phyloP scores from a whole-genome alignment of 2,888 invertebrate species.

The Orgyia antiqua region DNA sequence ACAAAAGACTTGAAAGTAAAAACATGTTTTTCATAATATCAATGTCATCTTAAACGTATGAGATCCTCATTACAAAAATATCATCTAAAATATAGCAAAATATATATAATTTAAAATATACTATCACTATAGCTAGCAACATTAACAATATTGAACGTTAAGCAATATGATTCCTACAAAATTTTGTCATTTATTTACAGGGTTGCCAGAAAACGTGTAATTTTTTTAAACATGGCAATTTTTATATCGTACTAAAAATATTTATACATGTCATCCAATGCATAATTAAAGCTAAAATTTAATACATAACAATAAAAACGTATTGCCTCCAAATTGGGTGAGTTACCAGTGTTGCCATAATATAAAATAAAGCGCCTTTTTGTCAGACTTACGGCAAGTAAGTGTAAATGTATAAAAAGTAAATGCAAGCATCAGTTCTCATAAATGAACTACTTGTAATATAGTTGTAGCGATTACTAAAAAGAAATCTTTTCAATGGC shows the following conservation, averaged over 20 bases:
- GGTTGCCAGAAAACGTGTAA: conserved; percentile 44
- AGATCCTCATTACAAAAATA: conserved; percentile 64
- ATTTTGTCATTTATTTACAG: conserved; percentile 35
- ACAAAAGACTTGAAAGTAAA: conserved; percentile 30
- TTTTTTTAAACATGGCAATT: conserved; percentile 17
- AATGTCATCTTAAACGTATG: conserved; percentile 43
- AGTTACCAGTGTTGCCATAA: conserved; percentile 14
- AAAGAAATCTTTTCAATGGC: conserved; percentile 37
- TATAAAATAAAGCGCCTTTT: conserved; percentile 41
- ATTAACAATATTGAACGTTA: conserved; percentile 69
- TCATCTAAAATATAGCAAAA: conserved; percentile 63
- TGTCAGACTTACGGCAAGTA: conserved; percentile 38
- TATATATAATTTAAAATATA: conserved; percentile 51
- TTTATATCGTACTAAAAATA: background rate
- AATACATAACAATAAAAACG: background rate
- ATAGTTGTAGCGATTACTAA: conserved; percentile 25
- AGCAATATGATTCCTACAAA: conserved; percentile 65
- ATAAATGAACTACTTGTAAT: conserved; percentile 35
- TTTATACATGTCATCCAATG: background rate
- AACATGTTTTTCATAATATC: conserved; percentile 19
- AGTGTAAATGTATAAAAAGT: conserved; percentile 54
- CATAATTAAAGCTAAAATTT: background rate
- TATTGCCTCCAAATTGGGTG: background rate
- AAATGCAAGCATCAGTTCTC: conserved; percentile 59
- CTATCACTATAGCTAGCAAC: conserved; percentile 62